Evolutionary conservation across 1,140 invertebrate genomes (phyloP), one percentile per base, ranked within the genome.

Genomic region (Zaprionus ghesquierei): DNA sequence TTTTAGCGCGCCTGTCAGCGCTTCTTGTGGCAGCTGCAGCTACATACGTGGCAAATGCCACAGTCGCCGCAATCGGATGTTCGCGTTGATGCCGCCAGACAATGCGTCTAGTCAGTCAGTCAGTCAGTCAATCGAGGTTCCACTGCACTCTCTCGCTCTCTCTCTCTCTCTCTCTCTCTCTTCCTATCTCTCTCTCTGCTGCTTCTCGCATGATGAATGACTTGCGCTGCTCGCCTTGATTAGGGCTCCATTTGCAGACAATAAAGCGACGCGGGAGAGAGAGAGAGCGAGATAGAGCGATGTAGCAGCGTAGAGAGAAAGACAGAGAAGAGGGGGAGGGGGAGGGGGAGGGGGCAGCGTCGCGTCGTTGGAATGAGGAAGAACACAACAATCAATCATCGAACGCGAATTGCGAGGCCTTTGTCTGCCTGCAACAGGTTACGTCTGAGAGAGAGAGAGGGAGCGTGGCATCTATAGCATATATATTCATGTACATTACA

Each of bases 71-170:
- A 79, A 64, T 77, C 55, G 55, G 33, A 58, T 61, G 59, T 61
- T 61, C 44, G n/a, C n/a, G 38, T 29, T 46, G 56, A 8, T 29
- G 55, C 41, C 44, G 65, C 75, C 75, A 87, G 82, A 86, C 82
- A 86, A 86, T 87, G 65, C 75, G 82, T 86, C 82, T 86, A 87
- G 66, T 75, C 71, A 60, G 44, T 68, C 64, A 51, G 55, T 59
- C 50, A 59, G 33, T 66, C 55, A 72, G 46, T 65, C 69, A 71
- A 49, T 71, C 61, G 60, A 41, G 35, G n/a, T n/a, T n/a, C n/a
- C n/a, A n/a, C 15, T 63, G 33, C 2, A 15, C 22, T 41, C 5
- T 18, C 1, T 18, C 3, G n/a, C 20, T 13, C 20, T 46, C 33
- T 9, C 10, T 4, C 38, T 22, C 12, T 2, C 35, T 12, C n/a